Conservation (phyloP, 2,888 invertebrate species). For the Eulithis testata region DNA sequence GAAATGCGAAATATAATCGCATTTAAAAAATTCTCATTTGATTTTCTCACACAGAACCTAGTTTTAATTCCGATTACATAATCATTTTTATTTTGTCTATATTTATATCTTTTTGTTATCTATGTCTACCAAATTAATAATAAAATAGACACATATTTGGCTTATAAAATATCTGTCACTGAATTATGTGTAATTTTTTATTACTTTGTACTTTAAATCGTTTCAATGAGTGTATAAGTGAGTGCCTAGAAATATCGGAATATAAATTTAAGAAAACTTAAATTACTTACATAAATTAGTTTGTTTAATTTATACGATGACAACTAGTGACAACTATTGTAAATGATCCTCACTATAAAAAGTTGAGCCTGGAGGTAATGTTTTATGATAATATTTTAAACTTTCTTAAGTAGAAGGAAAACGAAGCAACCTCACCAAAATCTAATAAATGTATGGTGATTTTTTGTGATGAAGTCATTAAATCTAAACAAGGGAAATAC, state of each 20-base stretch:
- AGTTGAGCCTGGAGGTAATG: constrained; percentile 7
- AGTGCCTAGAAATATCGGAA: constrained; percentile 35
- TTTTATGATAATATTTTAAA: no score
- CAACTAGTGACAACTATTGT: constrained; percentile 3
- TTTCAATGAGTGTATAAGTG: constrained; percentile 18
- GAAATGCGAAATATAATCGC: constrained; percentile 19
- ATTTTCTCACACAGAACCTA: constrained; percentile 12
- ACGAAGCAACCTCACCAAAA: not conserved
- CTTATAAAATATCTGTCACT: constrained; percentile 2
- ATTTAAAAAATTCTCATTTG: constrained; percentile 14
- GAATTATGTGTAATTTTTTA: constrained; percentile 14
- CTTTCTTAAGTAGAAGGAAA: not conserved
- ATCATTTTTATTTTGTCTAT: not conserved
- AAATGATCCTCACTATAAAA: constrained; percentile 19
- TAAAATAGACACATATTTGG: constrained; percentile 12
- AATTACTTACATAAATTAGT: constrained; percentile 19
- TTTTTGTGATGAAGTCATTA: constrained; percentile 22
- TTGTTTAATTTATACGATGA: constrained; percentile 5
- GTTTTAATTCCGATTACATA: constrained; percentile 4
- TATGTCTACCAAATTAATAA: constrained; percentile 7
- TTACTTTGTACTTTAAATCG: constrained; percentile 17
- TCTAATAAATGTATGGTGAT: constrained; percentile 9
- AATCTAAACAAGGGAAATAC: constrained; percentile 19
- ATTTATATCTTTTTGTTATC: constrained; percentile 4
- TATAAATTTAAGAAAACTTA: constrained; percentile 25